A percentile compares a stretch with the other conserved stretches of the same genome.
Conservation (phyloP, 2,113 vertebrate species). For the Clarias macrocephalus region DNA sequence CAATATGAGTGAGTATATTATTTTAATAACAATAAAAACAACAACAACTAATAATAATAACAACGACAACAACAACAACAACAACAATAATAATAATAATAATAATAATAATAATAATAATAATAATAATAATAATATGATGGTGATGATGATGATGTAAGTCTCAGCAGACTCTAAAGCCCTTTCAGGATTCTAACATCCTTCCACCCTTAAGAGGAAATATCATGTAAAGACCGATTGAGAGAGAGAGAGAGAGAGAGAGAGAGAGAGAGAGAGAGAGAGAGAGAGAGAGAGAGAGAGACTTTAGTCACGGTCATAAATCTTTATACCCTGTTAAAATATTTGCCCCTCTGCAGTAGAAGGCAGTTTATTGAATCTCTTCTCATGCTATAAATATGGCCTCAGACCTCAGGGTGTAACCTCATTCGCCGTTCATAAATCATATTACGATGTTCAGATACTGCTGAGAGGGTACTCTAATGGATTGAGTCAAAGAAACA, state of each 20-base stretch:
- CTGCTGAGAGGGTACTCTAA: constrained; percentile 4
- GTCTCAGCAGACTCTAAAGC: background rate
- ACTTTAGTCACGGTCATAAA: constrained; percentile 18
- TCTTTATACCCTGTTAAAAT: constrained; percentile 9
- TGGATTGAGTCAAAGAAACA: constrained; percentile 14
- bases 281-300: background rate
- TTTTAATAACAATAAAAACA: too few species aligned
- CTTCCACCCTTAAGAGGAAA: background rate
- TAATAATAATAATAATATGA: too few species aligned
- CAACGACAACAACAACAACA: too few species aligned
- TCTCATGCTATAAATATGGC: background rate
- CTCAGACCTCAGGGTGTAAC: constrained; percentile 3
- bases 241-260: background rate
- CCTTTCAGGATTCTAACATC: background rate
- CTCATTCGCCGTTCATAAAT: constrained; percentile 10
- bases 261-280: background rate
- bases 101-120: too few species aligned
- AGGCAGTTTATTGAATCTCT: background rate
- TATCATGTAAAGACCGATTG: background rate
- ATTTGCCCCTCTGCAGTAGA: constrained; percentile 8
- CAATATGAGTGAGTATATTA: too few species aligned
- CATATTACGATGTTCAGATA: background rate
- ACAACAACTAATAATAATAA: too few species aligned
- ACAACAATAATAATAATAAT: too few species aligned
- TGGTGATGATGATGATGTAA: background rate